phyloP scores from a whole-genome alignment of 2,113 vertebrate genomes.

The Taxidea taxus region DNA sequence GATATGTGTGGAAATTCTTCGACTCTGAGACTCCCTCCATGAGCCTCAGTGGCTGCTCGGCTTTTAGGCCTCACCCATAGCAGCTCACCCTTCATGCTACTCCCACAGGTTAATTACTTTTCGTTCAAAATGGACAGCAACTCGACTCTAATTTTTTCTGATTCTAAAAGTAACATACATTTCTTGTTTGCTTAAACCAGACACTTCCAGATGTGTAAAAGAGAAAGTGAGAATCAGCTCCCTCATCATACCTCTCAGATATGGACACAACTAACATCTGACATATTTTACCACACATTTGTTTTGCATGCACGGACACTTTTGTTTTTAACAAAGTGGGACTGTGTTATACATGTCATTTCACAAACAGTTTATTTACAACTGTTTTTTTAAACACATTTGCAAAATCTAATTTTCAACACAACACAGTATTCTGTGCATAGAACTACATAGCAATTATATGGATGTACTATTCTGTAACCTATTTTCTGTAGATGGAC shows the following conservation, averaged over 20 bases:
- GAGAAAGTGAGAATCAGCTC: background rate
- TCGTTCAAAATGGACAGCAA: background rate
- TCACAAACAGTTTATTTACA: background rate
- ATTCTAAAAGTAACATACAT: background rate
- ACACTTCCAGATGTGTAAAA: background rate
- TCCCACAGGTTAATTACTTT: background rate
- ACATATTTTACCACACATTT: background rate
- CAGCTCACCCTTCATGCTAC: background rate
- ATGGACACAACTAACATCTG: background rate
- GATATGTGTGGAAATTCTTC: background rate
- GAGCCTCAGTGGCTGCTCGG: background rate
- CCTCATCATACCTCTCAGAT: background rate
- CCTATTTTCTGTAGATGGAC: background rate
- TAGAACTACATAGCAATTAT: background rate
- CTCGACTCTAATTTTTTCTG: background rate
- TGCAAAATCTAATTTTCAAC: background rate
- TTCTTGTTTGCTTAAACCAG: background rate
- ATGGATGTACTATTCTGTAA: background rate
- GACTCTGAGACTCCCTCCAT: background rate
- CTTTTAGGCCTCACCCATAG: background rate
- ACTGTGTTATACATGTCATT: background rate
- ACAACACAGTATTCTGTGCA: background rate
- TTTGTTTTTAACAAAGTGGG: slow-evolving; percentile 19
- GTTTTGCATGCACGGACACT: background rate
- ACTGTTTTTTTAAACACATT: slow-evolving; percentile 3